Evolutionary conservation across 1,140 invertebrate genomes (phyloP), one percentile per base, ranked within the genome.

Genomic region (Leptoteleia sp.): DNA sequence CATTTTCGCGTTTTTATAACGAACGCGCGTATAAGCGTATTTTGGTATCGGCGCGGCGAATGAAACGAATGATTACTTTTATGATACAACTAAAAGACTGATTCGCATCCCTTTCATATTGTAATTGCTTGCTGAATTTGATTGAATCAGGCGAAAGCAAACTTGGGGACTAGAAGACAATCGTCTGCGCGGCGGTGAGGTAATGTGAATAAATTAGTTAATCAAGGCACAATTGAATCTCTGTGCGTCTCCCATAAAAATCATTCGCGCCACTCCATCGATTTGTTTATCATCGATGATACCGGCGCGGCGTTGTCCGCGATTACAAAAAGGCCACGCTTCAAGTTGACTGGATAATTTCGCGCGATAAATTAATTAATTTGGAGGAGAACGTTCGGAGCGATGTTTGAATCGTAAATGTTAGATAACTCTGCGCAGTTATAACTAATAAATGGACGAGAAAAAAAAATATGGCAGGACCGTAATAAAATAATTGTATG

Each of bases 31-130:
- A 50, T 25, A 57, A 54, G 35, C 12, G 19, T 42, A 43, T 65
- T 43, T 35, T 4, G 4, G 12, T 19, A 42, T 25, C 16, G 17
- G 4, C 6, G 8, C 9, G 13, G 6, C 15, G 64, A 55, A 61
- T 55, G 19, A 64, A 31, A 47, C 42, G 31, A 57, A 86, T 86
- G 82, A 88, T 88, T 86, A 88, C 87, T 88, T 88, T 86, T 88
- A 87, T 83, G 85, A 85, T 83, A 84, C 86, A 88, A 88, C 86
- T 86, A 86, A 88, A 83, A 82, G 72, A 82, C 81, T 87, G 86
- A 88, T 87, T 88, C 85, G 86, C 83, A 83, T 79, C 84, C 85
- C 85, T 88, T 89, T 88, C 88, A 89, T 88, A 89, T 89, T 89
- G 84, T 88, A 89, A 89, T 88, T 89, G 83, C 87, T 82, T 83